Conservation (phyloP, 2,888 invertebrate genomes). For the Sarcophaga subvicina region DNA sequence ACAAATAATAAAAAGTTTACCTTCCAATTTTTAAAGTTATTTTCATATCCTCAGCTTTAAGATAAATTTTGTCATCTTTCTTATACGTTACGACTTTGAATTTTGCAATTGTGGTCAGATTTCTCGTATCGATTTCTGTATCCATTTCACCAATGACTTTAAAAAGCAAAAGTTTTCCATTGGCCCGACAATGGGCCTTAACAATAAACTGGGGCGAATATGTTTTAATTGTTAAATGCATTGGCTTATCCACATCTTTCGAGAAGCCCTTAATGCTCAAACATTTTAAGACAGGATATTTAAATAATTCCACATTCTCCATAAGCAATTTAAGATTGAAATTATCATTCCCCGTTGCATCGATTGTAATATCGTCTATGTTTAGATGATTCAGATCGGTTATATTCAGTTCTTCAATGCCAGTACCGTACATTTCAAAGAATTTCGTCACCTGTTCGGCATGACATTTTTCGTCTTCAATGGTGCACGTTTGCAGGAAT, state of each 20-base stretch:
- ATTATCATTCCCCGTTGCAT: constrained; percentile 43
- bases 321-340: constrained; percentile 53
- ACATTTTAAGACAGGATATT: constrained; percentile 42
- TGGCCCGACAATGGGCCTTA: constrained; percentile 43
- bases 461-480: constrained; percentile 58
- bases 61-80: constrained; percentile 37
- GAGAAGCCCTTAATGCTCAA: constrained; percentile 50
- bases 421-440: constrained; percentile 47
- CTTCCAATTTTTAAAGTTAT: constrained; percentile 31
- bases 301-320: constrained; percentile 43
- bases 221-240: constrained; percentile 20
- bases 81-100: neutral
- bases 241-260: constrained; percentile 28
- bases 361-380: constrained; percentile 50
- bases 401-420: constrained; percentile 50
- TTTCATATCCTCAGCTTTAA: constrained; percentile 27
- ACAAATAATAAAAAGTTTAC: neutral
- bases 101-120: constrained; percentile 41
- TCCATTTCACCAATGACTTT: constrained; percentile 47
- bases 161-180: constrained; percentile 58
- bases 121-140: constrained; percentile 38
- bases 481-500: constrained; percentile 47
- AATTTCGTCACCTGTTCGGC: constrained; percentile 38
- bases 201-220: constrained; percentile 22
- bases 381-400: constrained; percentile 49